Evolutionary conservation across 2,888 invertebrate species (phyloP).

Genomic region (Leucania comma): DNA sequence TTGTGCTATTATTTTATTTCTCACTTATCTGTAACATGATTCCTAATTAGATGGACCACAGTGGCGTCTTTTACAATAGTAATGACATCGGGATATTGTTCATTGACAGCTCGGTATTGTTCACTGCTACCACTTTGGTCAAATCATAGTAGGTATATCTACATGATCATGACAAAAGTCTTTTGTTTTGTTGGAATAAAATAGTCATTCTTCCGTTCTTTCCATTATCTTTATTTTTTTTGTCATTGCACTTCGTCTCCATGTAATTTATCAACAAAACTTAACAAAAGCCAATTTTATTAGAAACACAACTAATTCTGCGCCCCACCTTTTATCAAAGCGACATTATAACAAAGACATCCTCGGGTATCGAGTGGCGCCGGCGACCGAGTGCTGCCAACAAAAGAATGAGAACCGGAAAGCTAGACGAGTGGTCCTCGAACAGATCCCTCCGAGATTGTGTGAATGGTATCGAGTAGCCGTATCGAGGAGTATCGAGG

Average conservation of each 20-base stretch:
- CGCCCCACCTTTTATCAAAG: conserved; percentile 78
- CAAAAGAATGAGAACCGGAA: conserved; percentile 89
- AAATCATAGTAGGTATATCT: too few species aligned
- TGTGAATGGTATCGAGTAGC: conserved; percentile 81
- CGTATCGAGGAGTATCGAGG: conserved; percentile 65
- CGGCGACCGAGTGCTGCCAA: conserved; percentile 80
- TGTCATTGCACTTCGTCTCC: neutral
- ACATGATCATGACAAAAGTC: too few species aligned
- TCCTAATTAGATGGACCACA: too few species aligned
- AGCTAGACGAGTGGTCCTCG: conserved; percentile 85
- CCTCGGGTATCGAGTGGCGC: conserved; percentile 82
- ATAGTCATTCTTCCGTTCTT: neutral
- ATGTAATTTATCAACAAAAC: conserved; percentile 8
- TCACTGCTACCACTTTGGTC: too few species aligned
- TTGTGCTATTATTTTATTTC: too few species aligned
- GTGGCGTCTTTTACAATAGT: too few species aligned
- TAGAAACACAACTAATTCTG: conserved; percentile 58
- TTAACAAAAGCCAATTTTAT: conserved; percentile 37
- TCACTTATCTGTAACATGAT: too few species aligned
- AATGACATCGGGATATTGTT: too few species aligned
- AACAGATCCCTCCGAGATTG: conserved; percentile 80
- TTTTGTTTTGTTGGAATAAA: too few species aligned
- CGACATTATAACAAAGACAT: conserved; percentile 86
- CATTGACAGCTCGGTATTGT: too few species aligned
- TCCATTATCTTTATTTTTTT: neutral